Conservation (phyloP, 1,140 invertebrate species). For the Riptortus pedestris region DNA sequence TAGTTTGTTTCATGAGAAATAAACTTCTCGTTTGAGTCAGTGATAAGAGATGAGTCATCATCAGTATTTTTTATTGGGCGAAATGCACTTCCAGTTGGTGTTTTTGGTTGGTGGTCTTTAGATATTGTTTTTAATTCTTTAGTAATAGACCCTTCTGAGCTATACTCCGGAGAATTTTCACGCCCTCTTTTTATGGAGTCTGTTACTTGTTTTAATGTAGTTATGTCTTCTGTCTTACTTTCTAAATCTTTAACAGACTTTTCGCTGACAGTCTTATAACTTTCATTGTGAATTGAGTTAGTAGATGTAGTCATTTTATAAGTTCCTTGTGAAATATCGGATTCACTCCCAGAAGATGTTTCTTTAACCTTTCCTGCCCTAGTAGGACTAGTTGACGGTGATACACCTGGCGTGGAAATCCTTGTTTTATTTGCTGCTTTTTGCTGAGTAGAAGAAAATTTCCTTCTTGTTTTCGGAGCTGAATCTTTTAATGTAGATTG, state of each 20-base stretch:
- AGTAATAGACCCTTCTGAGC: constrained; percentile 35
- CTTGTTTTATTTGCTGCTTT: constrained; percentile 32
- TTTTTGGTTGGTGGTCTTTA: constrained; percentile 29
- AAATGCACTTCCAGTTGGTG: constrained; percentile 34
- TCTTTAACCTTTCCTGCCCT: constrained; percentile 17
- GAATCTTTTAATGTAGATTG: constrained; percentile 21
- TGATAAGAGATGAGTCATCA: constrained; percentile 10
- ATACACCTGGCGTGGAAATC: constrained; percentile 33
- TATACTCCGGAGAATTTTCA: constrained; percentile 35
- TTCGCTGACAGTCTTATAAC: constrained; percentile 1
- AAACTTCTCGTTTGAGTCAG: constrained; percentile 25
- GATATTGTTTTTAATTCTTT: constrained; percentile 30
- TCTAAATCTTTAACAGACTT: background rate
- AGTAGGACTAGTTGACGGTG: constrained; percentile 31
- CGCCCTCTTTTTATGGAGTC: constrained; percentile 16
- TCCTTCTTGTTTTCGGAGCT: constrained; percentile 30
- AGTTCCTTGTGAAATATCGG: constrained; percentile 32
- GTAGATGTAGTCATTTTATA: constrained; percentile 27
- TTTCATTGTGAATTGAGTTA: constrained; percentile 14
- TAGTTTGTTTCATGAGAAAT: constrained; percentile 1
- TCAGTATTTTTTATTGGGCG: constrained; percentile 33
- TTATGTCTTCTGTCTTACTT: background rate
- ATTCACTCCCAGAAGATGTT: constrained; percentile 27
- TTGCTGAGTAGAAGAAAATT: constrained; percentile 32
- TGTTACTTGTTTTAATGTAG: constrained; percentile 9